Base-by-base conservation (phyloP, 2,113 vertebrate genomes). In the Tylochromis polylepis region DNA sequence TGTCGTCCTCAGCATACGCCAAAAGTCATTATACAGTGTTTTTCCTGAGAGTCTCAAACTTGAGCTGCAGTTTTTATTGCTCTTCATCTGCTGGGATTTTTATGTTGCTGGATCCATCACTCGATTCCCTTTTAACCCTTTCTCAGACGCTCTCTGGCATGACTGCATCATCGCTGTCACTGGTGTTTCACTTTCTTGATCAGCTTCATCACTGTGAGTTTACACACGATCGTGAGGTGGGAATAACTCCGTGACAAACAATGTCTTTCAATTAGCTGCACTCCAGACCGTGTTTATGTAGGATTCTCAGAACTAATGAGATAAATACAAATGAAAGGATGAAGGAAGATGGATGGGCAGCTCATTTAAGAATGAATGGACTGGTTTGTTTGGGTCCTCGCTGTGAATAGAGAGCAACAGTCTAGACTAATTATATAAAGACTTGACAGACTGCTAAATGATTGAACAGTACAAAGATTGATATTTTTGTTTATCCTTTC, bases 251-350 rank as follows among this genome's bases (percentile, higher is more conserved):
- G 51, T 80, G 85, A 88, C 80, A 89, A 84, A 88, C 38, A 89
- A 86, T 91, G 78, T 84, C 79, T 85, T 89, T 93, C 91, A 91
- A 75, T 93, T 91, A 89, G 82, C 81, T 79, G 82, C 83, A 90
- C 90, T 92, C 88, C 88, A 88, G 58, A 38, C 81, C 4, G 11
- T 85, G 88, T 92, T 91, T 87, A 53, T 87, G 88, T 84, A 81
- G 82, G 89, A 93, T 93, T 89, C 84, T 57, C 49, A 82, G 87
- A 93, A 87, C 79, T 89, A 92, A 90, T 84, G 88, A 81, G 85
- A 90, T 87, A 85, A 89, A 91, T 85, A 79, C 89, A 87, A 87
- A 78, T 55, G 62, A 89, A 89, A 87, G 85, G 77, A 89, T 87
- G 85, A 75, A 79, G 78, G 75, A 79, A 85, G 86, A 70, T 87